Conservation (phyloP, 2,797 vertebrate species). For the Cephalopachus bancanus region DNA sequence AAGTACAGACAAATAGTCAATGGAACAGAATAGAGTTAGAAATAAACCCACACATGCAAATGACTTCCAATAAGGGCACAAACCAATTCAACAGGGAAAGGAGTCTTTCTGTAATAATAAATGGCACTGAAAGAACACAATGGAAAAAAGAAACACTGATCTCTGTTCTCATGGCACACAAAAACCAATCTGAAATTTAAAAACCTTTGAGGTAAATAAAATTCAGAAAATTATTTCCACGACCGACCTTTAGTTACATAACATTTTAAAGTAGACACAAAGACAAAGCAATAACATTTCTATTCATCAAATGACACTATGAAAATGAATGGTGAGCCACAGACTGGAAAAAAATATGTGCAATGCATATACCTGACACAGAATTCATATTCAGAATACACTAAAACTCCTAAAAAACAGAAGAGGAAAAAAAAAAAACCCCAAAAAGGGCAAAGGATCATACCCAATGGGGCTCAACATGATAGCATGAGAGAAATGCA, state of each 20-base stretch:
- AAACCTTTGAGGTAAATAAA: not conserved
- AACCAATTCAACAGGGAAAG: not conserved
- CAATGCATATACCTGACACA: not conserved
- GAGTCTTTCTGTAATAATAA: too few relatives aligned
- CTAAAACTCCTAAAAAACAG: not conserved
- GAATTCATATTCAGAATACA: not conserved
- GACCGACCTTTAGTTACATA: not conserved
- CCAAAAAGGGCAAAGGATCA: not conserved
- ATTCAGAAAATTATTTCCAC: not conserved
- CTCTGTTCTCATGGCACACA: not conserved
- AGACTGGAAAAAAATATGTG: not conserved
- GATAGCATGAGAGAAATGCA: not conserved
- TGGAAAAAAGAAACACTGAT: not conserved
- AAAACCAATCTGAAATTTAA: not conserved
- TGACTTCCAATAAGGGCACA: not conserved
- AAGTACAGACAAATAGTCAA: not conserved
- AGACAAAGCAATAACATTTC: not conserved
- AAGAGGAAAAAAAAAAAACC: not conserved
- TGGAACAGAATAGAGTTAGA: not conserved
- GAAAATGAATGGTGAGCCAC: constrained; percentile 6
- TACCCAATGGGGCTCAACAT: not conserved
- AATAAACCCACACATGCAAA: not conserved
- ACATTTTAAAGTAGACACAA: not conserved
- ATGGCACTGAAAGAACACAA: too few relatives aligned
- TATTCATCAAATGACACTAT: not conserved